These are phyloP conservation scores for Aldrovandia affinis DNA, from an alignment of 2,797 vertebrate genomes.

Conservation along the genomic window DNA sequence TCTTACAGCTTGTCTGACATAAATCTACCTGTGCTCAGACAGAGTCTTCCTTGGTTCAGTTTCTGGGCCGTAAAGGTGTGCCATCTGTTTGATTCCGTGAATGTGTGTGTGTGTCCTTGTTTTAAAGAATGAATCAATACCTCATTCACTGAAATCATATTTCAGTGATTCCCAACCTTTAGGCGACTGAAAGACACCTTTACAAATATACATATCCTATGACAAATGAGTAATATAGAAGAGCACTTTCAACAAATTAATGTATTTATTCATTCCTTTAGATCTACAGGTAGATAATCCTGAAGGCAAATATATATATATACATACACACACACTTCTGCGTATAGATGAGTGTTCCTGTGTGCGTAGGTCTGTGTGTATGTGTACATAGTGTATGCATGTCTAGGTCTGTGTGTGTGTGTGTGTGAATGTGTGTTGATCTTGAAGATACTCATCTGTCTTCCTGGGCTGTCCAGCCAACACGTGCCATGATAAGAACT, in stretches of 20 bases:
- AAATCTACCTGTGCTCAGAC: conserved; percentile 1
- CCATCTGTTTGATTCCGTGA: background rate
- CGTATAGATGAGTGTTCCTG: background rate
- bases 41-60: background rate
- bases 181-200: background rate
- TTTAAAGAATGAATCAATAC: background rate
- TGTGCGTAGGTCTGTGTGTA: background rate
- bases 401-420: background rate
- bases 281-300: background rate
- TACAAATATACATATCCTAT: background rate
- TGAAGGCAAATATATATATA: background rate
- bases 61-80: background rate
- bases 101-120: background rate
- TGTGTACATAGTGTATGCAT: background rate
- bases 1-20: background rate
- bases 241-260: background rate
- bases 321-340: background rate
- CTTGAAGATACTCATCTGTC: too few relatives aligned
- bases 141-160: background rate
- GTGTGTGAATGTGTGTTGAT: background rate
- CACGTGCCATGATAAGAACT: background rate
- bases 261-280: background rate
- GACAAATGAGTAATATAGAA: background rate
- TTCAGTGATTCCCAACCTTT: background rate
- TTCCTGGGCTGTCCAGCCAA: background rate